phyloP scores from a whole-genome alignment of 2,113 vertebrate species.

The Elachura formosa region DNA sequence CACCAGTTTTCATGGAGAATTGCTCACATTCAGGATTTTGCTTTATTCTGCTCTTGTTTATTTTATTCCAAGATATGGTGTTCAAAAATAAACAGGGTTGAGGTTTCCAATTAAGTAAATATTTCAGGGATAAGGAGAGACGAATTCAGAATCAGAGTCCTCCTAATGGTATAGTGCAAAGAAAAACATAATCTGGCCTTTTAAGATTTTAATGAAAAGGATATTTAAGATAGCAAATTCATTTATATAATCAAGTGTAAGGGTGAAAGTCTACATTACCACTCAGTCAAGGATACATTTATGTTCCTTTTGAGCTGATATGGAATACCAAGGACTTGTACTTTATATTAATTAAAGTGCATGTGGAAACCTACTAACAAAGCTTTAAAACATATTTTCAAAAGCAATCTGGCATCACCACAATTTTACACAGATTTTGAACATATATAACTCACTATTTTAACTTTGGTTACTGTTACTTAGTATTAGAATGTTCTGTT shows the following conservation, averaged over 20 bases:
- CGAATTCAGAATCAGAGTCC: background rate
- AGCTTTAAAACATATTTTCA: background rate
- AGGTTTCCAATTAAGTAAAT: background rate
- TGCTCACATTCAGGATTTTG: background rate
- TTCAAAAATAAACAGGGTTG: background rate
- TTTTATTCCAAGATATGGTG: background rate
- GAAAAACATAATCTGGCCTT: background rate
- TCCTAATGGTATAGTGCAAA: background rate
- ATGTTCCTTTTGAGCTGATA: background rate
- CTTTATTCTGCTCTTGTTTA: background rate
- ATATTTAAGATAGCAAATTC: background rate
- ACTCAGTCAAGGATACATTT: background rate
- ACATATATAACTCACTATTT: background rate
- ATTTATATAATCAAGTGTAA: background rate
- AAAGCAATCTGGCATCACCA: background rate
- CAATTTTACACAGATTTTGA: background rate
- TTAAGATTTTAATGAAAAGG: background rate
- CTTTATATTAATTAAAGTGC: background rate
- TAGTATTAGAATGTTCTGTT: background rate
- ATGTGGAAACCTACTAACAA: background rate
- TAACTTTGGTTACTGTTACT: background rate
- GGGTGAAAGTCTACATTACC: background rate
- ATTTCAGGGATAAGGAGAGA: background rate
- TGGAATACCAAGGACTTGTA: background rate
- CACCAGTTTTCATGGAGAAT: background rate